phyloP scores from a whole-genome alignment of 1,140 invertebrate species.

The Drosophila orena region DNA sequence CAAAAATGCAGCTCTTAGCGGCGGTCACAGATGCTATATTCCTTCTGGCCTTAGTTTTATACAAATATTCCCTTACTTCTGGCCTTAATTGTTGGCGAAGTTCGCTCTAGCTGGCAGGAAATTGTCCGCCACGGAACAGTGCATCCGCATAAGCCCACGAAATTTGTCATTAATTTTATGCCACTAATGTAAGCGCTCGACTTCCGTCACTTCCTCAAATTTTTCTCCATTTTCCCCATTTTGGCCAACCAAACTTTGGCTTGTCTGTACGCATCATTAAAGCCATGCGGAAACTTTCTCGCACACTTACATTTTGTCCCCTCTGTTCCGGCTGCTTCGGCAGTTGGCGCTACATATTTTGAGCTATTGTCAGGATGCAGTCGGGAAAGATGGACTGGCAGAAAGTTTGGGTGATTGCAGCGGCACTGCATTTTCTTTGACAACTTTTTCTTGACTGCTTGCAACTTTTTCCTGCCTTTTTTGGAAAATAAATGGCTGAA shows the following conservation, averaged over 20 bases:
- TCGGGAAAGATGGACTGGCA: constrained; percentile 30
- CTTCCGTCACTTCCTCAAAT: constrained; percentile 32
- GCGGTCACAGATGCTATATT: constrained; percentile 20
- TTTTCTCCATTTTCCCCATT: constrained; percentile 26
- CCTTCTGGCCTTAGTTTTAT: not conserved
- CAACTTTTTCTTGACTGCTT: constrained; percentile 60
- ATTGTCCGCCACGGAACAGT: constrained; percentile 49
- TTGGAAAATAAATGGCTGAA: constrained; percentile 43
- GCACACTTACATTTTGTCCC: constrained; percentile 51
- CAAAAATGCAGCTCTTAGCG: constrained; percentile 61
- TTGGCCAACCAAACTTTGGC: constrained; percentile 8
- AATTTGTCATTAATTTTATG: constrained; percentile 74
- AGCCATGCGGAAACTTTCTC: constrained; percentile 62
- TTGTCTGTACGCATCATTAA: constrained; percentile 76
- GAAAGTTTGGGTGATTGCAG: constrained; percentile 3
- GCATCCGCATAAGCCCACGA: constrained; percentile 54
- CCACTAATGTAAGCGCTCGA: constrained; percentile 49
- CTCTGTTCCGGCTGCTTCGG: constrained; percentile 33
- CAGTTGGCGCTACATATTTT: constrained; percentile 63
- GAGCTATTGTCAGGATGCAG: constrained; percentile 59
- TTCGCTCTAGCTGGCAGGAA: constrained; percentile 29
- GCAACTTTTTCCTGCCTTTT: constrained; percentile 34
- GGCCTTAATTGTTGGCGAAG: constrained; percentile 56
- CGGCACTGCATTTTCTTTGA: constrained; percentile 46
- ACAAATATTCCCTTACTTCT: constrained; percentile 16